Conservation (phyloP, 2,797 vertebrate genomes). For the Cheirogaleus major region DNA sequence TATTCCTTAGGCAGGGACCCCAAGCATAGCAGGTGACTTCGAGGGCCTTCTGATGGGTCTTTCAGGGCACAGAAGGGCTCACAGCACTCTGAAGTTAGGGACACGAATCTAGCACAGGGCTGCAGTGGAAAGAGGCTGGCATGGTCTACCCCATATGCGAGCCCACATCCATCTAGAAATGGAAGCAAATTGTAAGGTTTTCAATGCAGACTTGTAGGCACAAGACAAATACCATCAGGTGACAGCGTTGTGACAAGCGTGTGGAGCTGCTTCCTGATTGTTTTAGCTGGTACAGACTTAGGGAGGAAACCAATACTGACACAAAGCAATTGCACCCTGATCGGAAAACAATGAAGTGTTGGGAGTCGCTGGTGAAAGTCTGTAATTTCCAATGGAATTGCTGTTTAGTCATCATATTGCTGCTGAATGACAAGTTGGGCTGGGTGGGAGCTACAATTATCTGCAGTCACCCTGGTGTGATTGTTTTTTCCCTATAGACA, state of each 20-base stretch:
- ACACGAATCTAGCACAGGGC: not conserved
- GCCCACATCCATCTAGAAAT: not conserved
- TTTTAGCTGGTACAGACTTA: not conserved
- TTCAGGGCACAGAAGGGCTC: rapidly evolving
- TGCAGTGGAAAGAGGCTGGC: not conserved
- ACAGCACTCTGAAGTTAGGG: not conserved
- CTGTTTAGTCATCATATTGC: not conserved
- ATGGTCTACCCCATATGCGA: rapidly evolving
- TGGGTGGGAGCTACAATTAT: slow-evolving; percentile 30
- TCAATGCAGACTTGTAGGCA: not conserved
- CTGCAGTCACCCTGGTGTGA: not conserved
- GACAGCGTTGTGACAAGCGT: not conserved
- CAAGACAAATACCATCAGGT: not conserved
- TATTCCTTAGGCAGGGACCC: not conserved
- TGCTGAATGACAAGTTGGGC: not conserved
- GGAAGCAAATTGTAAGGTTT: not conserved
- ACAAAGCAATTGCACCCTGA: not conserved
- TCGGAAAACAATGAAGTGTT: not conserved
- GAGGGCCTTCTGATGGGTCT: not conserved
- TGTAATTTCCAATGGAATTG: not conserved
- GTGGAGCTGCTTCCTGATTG: not conserved
- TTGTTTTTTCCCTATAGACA: not conserved
- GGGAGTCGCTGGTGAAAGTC: not conserved
- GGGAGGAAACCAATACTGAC: slow-evolving; percentile 46
- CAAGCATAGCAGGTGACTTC: not conserved